Conservation (phyloP, 1,140 invertebrate genomes). For the Trinorchestia longiramus region DNA sequence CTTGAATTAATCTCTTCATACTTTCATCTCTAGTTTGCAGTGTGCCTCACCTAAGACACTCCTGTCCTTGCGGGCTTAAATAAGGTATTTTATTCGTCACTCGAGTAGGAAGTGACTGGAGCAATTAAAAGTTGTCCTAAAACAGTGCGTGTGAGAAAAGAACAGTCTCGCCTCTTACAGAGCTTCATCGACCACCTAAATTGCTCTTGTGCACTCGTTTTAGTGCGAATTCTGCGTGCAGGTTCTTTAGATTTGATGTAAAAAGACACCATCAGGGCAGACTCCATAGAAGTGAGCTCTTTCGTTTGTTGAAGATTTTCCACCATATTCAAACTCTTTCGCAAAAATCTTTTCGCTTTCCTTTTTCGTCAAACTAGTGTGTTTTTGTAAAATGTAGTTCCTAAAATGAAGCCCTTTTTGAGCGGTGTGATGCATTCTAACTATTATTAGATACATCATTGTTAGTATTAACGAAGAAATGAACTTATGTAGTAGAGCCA, state of each 20-base stretch:
- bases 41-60: neutral
- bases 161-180: neutral
- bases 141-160: neutral
- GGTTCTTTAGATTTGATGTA: neutral
- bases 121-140: neutral
- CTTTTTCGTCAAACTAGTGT: too few species aligned
- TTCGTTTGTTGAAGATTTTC: too few species aligned
- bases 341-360: too few species aligned
- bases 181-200: neutral
- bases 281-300: too few species aligned
- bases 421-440: too few species aligned
- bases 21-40: neutral
- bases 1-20: neutral
- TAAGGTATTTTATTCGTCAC: neutral
- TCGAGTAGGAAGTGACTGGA: neutral
- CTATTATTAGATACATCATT: too few species aligned
- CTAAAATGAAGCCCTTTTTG: too few species aligned
- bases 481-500: too few species aligned
- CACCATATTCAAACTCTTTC: too few species aligned
- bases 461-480: too few species aligned
- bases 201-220: neutral
- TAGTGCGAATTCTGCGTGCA: neutral
- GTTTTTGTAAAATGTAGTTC: too few species aligned
- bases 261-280: too few species aligned
- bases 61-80: neutral